phyloP scores from a whole-genome alignment of 2,888 invertebrate genomes.

The Leptinotarsa peninsularis region DNA sequence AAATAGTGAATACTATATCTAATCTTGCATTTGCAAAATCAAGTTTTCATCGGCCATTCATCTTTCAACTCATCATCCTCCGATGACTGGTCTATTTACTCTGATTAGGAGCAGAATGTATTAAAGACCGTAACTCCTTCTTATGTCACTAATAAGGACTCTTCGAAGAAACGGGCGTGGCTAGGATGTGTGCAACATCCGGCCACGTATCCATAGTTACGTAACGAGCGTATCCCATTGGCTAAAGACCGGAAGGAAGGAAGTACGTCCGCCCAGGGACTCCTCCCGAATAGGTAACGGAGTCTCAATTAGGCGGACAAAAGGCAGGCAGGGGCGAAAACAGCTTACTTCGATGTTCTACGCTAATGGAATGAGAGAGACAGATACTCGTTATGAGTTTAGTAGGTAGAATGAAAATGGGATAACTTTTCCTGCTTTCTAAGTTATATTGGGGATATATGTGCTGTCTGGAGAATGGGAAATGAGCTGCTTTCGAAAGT shows the following conservation, averaged over 20 bases:
- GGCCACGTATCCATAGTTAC: slow-evolving; percentile 60
- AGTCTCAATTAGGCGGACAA: slow-evolving; percentile 43
- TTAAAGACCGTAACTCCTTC: slow-evolving; percentile 37
- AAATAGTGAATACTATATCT: too few relatives aligned
- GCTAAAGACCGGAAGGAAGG: slow-evolving; percentile 62
- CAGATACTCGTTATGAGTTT: slow-evolving; percentile 40
- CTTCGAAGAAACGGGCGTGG: slow-evolving; percentile 27
- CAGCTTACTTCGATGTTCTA: slow-evolving; percentile 30
- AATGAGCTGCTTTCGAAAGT: slow-evolving; percentile 47
- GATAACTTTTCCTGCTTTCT: slow-evolving; percentile 41
- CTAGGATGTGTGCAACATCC: slow-evolving; percentile 27
- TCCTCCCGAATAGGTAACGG: slow-evolving; percentile 46
- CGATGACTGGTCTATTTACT: slow-evolving; percentile 6
- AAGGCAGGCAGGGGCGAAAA: slow-evolving; percentile 31
- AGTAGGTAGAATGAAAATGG: slow-evolving; percentile 42
- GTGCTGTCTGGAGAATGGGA: slow-evolving; percentile 46
- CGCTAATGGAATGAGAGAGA: slow-evolving; percentile 40
- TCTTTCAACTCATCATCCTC: neutral
- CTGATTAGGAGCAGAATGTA: slow-evolving; percentile 30
- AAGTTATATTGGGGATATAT: slow-evolving; percentile 32
- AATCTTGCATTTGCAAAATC: too few relatives aligned
- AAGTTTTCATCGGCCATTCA: neutral
- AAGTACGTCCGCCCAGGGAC: slow-evolving; percentile 55
- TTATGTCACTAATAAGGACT: slow-evolving; percentile 38
- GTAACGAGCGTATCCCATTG: slow-evolving; percentile 57